Base-by-base conservation (phyloP, 1,140 invertebrate species). In the Brachionus calyciflorus region DNA sequence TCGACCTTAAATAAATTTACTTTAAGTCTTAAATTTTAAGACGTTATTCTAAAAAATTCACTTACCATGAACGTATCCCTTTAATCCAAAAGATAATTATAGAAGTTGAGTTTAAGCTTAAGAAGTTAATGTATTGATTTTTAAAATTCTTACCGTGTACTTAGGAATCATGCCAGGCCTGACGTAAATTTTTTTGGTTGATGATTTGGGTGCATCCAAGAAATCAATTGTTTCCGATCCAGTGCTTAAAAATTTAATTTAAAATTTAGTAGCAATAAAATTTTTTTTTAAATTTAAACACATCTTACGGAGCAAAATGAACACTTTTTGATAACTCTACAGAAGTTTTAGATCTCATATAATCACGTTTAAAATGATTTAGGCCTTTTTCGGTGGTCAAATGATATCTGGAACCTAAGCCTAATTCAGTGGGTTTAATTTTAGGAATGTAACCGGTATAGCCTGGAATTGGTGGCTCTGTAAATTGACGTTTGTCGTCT, bases 141-240 rank as follows among this genome's bases (percentile, higher is more conserved):
- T n/a, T n/a, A n/a, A n/a, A n/a, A n/a, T n/a, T n/a, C 84, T 84
- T 75, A 84, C 84, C 12, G 84, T 85, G 79, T 85, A 85, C 76
- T 82, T 82, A 7, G 84, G 84, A 21, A 85, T 82, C 84, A 85
- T 85, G 3, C 84, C 84, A 68, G 82, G 81, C 17, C 79, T 78
- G 7, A 79, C 40, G 60, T 83, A 85, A 17, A 85, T 65, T 40
- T 55, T 7, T 77, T 78, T 49, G 80, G 81, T 77, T 81, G 82
- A 37, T 78, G 68, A 48, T 41, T 65, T 65, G 7, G 60, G 19
- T 24, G 44, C 14, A 44, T 65, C 37, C 24, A 53, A 33, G 41
- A 55, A 76, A 69, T 57, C 46, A 28, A 57, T 4, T 21, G 33
- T 51, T 9, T 46, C 2, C 1, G 24, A 26, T 44, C 33, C 46